Evolutionary conservation across 2,797 vertebrate species (phyloP).

Genomic region (Rhodeus uyekii): DNA sequence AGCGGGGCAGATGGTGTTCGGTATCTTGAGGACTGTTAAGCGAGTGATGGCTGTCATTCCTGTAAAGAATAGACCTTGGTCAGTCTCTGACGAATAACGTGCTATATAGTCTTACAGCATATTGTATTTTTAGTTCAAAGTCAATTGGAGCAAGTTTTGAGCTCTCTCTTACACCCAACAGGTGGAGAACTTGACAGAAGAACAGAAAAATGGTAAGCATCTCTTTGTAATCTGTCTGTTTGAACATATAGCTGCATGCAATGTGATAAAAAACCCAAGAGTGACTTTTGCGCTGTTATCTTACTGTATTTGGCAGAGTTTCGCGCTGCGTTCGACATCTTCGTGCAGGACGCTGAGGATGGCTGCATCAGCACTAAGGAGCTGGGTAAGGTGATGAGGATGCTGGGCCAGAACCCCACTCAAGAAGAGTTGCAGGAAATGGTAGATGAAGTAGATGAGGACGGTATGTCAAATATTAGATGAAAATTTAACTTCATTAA

Average conservation of each 20-base stretch:
- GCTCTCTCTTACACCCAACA: slow-evolving; percentile 55
- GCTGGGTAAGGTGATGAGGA: slow-evolving; percentile 86
- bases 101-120: slow-evolving; percentile 25
- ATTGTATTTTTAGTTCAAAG: slow-evolving; percentile 37
- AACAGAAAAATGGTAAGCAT: slow-evolving; percentile 82
- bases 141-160: slow-evolving; percentile 7
- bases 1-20: background rate
- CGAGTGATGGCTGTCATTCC: slow-evolving; percentile 17
- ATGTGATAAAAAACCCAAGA: background rate
- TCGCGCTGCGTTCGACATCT: slow-evolving; percentile 97
- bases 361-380: slow-evolving; percentile 85
- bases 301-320: slow-evolving; percentile 80
- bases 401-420: slow-evolving; percentile 96
- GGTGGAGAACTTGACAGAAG: slow-evolving; percentile 83
- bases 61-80: slow-evolving; percentile 7
- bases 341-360: slow-evolving; percentile 88
- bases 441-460: slow-evolving; percentile 98
- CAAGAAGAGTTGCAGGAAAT: slow-evolving; percentile 98
- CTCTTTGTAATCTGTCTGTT: background rate
- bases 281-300: background rate
- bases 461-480: slow-evolving; percentile 75
- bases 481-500: too few species aligned
- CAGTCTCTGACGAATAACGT: background rate
- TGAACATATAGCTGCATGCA: background rate
- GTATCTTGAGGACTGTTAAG: slow-evolving; percentile 33